Evolutionary conservation across 2,888 invertebrate genomes (phyloP), one percentile per base, ranked within the genome.

Genomic region (Mimas tiliae): DNA sequence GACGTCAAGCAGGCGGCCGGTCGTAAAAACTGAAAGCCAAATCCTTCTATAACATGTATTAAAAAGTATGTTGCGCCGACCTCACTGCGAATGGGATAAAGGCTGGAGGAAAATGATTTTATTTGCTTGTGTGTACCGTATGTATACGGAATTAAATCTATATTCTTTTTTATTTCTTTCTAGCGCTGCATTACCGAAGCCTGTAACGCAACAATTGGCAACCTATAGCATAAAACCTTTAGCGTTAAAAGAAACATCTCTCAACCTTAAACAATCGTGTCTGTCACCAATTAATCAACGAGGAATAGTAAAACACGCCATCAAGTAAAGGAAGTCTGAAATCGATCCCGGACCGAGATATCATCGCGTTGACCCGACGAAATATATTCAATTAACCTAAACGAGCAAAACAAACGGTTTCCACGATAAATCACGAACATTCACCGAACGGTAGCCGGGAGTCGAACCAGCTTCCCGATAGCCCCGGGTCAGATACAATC

Each of bases 401-500:
- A 74, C 78, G 74, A 77, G 74, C 77, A 72, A 74, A 76, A 83
- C 82, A 79, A 82, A 84, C 83, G 81, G 83, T 82, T 79, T 79
- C 79, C 79, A 79, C 85, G 88, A 91, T 91, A 90, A 88, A 90
- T 90, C 90, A 89, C 87, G 84, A 84, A 75, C 74, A 78, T 78
- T 80, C 80, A 78, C 77, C 80, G 78, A 82, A 85, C 84, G 84
- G 89, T 88, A 90, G 90, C 87, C 73, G 81, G 85, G 84, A 84
- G 78, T 86, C 84, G 84, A 88, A 86, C 89, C 86, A 79, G 85
- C 82, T 79, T 80, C 78, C 82, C 85, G 90, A 92, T 91, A 91
- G 88, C 91, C 91, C 78, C 77, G 79, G 91, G 91, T 91, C 91
- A 88, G 91, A 91, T 91, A 88, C 73, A 76, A 92, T 91, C 91